Conservation (phyloP, 2,113 vertebrate genomes). For the Sialia sialis region DNA sequence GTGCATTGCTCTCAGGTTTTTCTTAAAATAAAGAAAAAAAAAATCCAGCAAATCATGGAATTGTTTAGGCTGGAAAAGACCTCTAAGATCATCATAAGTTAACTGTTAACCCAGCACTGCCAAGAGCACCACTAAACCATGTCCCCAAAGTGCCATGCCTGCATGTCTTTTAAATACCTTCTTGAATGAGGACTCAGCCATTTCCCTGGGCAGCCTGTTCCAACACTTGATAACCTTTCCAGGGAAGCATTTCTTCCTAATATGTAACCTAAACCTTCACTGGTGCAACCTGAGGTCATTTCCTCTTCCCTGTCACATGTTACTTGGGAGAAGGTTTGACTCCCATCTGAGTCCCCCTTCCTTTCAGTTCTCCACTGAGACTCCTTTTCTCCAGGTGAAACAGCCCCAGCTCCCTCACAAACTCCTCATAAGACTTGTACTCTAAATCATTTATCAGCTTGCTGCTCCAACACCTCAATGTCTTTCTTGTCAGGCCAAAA, state of each 20-base stretch:
- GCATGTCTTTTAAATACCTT: not conserved
- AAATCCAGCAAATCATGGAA: not conserved
- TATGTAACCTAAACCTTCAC: not conserved
- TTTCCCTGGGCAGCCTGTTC: not conserved
- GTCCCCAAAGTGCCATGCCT: not conserved
- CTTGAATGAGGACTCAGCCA: not conserved
- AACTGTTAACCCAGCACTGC: not conserved
- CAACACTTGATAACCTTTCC: not conserved
- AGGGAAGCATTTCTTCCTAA: not conserved
- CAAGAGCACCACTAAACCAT: not conserved
- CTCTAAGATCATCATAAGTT: not conserved
- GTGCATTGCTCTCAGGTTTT: not conserved
- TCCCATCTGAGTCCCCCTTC: not conserved
- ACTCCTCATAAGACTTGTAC: not conserved
- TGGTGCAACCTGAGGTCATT: fast-evolving
- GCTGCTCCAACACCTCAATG: not conserved
- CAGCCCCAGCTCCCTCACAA: not conserved
- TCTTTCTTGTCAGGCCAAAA: fast-evolving
- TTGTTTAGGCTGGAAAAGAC: not conserved
- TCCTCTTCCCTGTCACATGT: not conserved
- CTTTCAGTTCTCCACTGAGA: not conserved
- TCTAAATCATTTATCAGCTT: not conserved
- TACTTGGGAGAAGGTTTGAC: fast-evolving
- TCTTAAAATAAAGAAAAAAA: not conserved
- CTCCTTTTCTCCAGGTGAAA: not conserved